These are phyloP conservation scores for Anguilla anguilla DNA, from an alignment of 2,797 vertebrate genomes.

Conservation along the genomic window DNA sequence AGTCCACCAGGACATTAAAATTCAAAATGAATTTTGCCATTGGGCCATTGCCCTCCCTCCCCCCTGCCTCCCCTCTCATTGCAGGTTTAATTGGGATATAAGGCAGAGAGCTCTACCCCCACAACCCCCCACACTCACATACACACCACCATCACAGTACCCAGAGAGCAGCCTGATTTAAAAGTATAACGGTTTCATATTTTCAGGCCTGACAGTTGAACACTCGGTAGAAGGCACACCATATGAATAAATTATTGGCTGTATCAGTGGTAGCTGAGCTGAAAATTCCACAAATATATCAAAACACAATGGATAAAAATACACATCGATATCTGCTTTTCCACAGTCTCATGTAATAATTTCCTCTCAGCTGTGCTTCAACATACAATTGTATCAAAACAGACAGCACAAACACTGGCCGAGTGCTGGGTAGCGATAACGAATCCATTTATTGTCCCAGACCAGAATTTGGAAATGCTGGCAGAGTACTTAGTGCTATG, in stretches of 20 bases:
- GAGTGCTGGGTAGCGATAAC: not conserved
- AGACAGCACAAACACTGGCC: not conserved
- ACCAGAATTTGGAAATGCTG: not conserved
- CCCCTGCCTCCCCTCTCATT: not conserved
- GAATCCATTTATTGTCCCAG: not conserved
- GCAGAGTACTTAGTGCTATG: not conserved
- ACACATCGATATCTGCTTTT: conserved; percentile 39
- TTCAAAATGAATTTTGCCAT: conserved; percentile 7
- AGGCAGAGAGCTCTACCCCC: not conserved
- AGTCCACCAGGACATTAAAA: not conserved
- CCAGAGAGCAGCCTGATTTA: conserved; percentile 26
- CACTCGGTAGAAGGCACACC: conserved; percentile 32
- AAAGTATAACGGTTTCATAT: conserved; percentile 32
- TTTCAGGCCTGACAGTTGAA: conserved; percentile 31
- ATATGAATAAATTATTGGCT: conserved; percentile 51
- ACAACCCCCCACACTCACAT: not conserved
- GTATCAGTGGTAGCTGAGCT: conserved; percentile 40
- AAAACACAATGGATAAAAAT: conserved; percentile 48
- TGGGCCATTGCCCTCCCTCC: not conserved
- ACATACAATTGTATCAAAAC: conserved; percentile 30
- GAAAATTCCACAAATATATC: conserved; percentile 43
- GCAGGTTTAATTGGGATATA: not conserved
- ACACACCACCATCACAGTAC: not conserved
- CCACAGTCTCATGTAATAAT: conserved; percentile 40
- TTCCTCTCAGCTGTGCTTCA: conserved; percentile 38